phyloP scores from a whole-genome alignment of 2,113 vertebrate species.

The Prinia subflava region DNA sequence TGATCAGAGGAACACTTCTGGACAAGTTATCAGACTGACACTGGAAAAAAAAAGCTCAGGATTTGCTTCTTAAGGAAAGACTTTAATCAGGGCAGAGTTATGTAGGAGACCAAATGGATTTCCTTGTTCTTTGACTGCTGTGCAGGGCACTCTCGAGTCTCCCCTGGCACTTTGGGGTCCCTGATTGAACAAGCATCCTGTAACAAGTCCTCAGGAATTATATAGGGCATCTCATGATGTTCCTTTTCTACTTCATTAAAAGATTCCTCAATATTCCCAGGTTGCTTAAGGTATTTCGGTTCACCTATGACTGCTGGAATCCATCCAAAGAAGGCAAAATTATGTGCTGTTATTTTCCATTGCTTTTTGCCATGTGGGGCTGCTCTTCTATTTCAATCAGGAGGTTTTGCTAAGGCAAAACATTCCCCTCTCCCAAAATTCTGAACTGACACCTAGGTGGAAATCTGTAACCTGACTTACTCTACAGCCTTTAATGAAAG shows the following conservation, averaged over 20 bases:
- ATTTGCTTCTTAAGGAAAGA: neutral
- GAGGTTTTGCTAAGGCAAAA: neutral
- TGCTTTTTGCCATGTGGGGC: neutral
- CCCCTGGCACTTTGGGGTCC: neutral
- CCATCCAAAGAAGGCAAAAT: neutral
- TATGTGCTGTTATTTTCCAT: neutral
- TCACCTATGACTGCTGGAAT: neutral
- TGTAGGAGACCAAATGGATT: neutral
- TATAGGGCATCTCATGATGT: neutral
- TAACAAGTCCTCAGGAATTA: neutral
- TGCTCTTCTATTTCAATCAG: neutral
- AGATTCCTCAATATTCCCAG: neutral
- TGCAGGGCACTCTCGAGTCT: neutral
- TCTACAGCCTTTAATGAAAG: neutral
- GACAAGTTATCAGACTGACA: neutral
- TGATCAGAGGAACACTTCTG: neutral
- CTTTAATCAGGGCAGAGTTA: neutral
- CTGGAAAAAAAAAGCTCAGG: neutral
- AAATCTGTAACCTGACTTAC: neutral
- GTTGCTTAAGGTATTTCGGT: neutral
- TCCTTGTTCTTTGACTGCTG: neutral
- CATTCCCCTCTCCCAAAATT: neutral
- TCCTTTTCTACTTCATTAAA: neutral
- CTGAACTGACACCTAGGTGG: neutral
- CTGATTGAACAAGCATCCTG: neutral